Evolutionary conservation across 2,113 vertebrate species (phyloP).

Genomic region (Ophthalmolycus amberensis): DNA sequence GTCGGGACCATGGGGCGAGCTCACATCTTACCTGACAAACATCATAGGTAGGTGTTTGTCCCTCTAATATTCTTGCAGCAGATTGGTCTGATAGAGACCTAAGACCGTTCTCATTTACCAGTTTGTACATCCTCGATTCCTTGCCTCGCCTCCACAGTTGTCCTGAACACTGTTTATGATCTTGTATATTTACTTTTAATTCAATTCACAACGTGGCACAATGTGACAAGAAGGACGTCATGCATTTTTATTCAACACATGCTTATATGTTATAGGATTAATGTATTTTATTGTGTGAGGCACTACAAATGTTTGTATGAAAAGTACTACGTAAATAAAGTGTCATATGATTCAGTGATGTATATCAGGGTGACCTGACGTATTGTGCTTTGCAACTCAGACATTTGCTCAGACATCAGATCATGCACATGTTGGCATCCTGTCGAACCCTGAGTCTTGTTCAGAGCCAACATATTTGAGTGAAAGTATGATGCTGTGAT

Average conservation of each 20-base stretch:
- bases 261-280: too few relatives aligned
- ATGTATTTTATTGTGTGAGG: too few relatives aligned
- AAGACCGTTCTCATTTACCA: neutral
- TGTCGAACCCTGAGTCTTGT: neutral
- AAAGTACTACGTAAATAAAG: too few relatives aligned
- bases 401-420: neutral
- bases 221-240: too few relatives aligned
- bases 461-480: neutral
- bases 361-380: neutral
- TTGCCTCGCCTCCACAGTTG: too few relatives aligned
- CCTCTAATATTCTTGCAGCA: neutral
- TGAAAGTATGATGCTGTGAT: neutral
- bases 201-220: too few relatives aligned
- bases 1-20: constrained; percentile 39
- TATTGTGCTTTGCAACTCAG: neutral
- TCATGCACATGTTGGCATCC: too few relatives aligned
- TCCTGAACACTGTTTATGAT: too few relatives aligned
- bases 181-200: too few relatives aligned
- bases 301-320: too few relatives aligned
- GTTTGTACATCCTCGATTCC: neutral
- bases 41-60: neutral
- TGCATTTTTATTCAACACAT: too few relatives aligned
- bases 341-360: too few relatives aligned
- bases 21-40: constrained; percentile 62
- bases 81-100: neutral